Percentiles rank a stretch among this genome's conserved stretches.
Conservation (phyloP, 2,113 vertebrate genomes). For the Dasyurus viverrinus region DNA sequence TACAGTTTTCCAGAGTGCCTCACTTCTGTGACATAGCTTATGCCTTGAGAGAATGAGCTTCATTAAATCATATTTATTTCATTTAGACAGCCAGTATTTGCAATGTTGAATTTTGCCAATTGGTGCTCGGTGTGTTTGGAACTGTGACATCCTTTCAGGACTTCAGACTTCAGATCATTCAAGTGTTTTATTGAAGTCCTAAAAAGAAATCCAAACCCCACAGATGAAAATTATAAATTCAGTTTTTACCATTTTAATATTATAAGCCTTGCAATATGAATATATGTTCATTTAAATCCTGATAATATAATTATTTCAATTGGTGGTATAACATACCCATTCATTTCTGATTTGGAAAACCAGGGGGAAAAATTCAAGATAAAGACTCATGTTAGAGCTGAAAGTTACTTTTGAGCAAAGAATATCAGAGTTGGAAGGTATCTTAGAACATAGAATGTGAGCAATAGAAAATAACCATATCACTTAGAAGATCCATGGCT, state of each 20-base stretch:
- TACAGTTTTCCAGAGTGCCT: background rate
- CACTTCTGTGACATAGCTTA: accelerated
- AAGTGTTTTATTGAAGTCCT: conserved; percentile 28
- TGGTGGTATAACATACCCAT: accelerated
- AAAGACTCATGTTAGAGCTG: background rate
- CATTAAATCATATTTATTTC: conserved; percentile 5
- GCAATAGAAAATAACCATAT: background rate
- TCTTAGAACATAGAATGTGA: background rate
- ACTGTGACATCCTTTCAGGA: background rate
- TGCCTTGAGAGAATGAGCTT: background rate
- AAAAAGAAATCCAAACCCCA: background rate
- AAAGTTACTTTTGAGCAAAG: background rate
- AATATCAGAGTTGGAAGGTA: background rate
- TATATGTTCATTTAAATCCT: background rate
- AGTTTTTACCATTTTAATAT: background rate
- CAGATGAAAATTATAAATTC: background rate
- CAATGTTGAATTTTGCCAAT: background rate
- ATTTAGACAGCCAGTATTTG: conserved; percentile 10
- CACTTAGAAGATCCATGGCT: background rate
- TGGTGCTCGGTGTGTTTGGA: background rate
- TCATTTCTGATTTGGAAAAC: background rate
- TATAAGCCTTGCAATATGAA: background rate
- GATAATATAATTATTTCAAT: background rate
- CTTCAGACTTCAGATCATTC: conserved; percentile 31
- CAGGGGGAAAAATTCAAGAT: background rate